Conservation (phyloP, 2,888 invertebrate genomes). For the Lithophane ornitopus region DNA sequence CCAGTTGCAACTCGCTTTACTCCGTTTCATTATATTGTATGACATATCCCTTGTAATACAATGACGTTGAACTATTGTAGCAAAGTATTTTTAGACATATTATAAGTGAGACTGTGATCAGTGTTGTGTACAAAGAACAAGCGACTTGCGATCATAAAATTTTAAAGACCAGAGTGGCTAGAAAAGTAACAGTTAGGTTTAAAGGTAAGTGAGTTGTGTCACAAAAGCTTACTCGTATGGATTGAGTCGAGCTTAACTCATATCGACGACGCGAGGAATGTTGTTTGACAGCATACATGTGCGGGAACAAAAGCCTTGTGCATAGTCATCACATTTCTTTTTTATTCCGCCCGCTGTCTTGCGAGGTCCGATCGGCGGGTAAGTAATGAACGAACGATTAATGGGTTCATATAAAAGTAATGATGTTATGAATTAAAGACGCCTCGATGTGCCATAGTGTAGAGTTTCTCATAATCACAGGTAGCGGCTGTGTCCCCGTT, state of each 20-base stretch:
- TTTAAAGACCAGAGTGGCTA: slow-evolving; percentile 80
- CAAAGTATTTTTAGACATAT: slow-evolving; percentile 71
- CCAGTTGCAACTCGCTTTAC: slow-evolving; percentile 84
- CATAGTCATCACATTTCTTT: slow-evolving; percentile 86
- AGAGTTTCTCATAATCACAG: slow-evolving; percentile 82
- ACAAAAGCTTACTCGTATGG: slow-evolving; percentile 86
- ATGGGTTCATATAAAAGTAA: slow-evolving; percentile 61
- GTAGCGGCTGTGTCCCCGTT: slow-evolving; percentile 82
- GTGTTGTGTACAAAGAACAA: slow-evolving; percentile 80
- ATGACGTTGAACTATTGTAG: slow-evolving; percentile 82
- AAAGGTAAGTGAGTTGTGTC: slow-evolving; percentile 88
- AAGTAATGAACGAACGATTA: slow-evolving; percentile 64
- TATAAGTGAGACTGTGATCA: slow-evolving; percentile 79
- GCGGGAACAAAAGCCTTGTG: slow-evolving; percentile 90
- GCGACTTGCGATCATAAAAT: slow-evolving; percentile 74
- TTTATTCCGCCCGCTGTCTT: slow-evolving; percentile 84
- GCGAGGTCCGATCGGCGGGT: slow-evolving; percentile 70
- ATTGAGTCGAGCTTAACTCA: slow-evolving; percentile 88
- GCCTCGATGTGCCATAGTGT: slow-evolving; percentile 69
- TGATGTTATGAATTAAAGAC: slow-evolving; percentile 73
- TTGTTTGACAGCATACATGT: slow-evolving; percentile 89
- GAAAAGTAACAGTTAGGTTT: slow-evolving; percentile 88
- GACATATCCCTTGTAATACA: slow-evolving; percentile 80
- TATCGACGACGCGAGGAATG: slow-evolving; percentile 89
- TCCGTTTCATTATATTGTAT: slow-evolving; percentile 76